Percentiles rank a stretch among this genome's conserved stretches.
Conservation (phyloP, 2,888 invertebrate species). For the Euclidia mi region DNA sequence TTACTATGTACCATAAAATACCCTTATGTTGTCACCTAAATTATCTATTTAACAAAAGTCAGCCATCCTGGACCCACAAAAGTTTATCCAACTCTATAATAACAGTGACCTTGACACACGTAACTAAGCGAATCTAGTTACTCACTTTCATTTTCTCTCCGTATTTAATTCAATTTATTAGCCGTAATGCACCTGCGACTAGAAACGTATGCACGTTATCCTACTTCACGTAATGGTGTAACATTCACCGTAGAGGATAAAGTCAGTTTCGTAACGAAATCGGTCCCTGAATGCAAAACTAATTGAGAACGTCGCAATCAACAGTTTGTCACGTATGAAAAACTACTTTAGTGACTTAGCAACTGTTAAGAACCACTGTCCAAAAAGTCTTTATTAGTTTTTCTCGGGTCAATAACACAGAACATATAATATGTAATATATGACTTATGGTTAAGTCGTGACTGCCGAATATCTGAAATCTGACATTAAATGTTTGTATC, state of each 20-base stretch:
- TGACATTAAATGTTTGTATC: too few species aligned
- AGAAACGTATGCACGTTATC: constrained; percentile 3
- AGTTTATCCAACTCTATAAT: not conserved
- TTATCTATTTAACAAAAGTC: too few species aligned
- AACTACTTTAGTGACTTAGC: constrained; percentile 27
- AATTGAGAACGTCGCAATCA: constrained; percentile 31
- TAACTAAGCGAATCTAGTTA: constrained; percentile 4
- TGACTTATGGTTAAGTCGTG: too few species aligned
- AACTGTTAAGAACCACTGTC: constrained; percentile 8
- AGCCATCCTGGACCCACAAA: too few species aligned
- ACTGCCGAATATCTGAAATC: too few species aligned
- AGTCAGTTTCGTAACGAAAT: constrained; percentile 30
- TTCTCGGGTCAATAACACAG: not conserved
- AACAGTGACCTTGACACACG: not conserved
- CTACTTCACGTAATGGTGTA: constrained; percentile 27
- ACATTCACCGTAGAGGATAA: constrained; percentile 17
- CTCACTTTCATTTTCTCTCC: constrained; percentile 1
- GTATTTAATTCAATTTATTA: constrained; percentile 14
- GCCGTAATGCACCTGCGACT: constrained; percentile 19
- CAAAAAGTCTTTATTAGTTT: constrained; percentile 5
- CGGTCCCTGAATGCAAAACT: constrained; percentile 35
- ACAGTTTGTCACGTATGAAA: constrained; percentile 41
- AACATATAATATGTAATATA: too few species aligned
- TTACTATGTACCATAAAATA: too few species aligned
- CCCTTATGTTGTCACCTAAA: too few species aligned